Evolutionary conservation across 2,797 vertebrate genomes (phyloP), one percentile per base, ranked within the genome.

Genomic region (Menidia menidia): DNA sequence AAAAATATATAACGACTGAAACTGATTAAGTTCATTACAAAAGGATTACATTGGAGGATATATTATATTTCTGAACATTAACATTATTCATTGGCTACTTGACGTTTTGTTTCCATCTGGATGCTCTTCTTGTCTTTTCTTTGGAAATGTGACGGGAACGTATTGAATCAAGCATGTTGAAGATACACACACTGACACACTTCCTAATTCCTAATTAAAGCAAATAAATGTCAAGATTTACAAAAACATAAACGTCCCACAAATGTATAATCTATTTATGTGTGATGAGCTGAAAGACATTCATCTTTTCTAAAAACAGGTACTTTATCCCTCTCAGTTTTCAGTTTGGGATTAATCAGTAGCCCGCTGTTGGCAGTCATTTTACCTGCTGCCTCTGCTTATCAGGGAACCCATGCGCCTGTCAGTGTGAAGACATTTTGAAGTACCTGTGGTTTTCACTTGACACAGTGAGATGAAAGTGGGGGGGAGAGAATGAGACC

Each of bases 371-470:
- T 32, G 19, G n/a, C 68, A 71, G 71, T 80, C 60, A 61, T 59
- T 72, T 72, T 65, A 19, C 61, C 44, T 11, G 42, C 32, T 43
- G 13, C 50, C 57, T 78, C 19, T 48, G 30, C 59, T 80, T 80
- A 86, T 88, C 78, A 71, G 75, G 0, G 42, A 50, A 87, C 87
- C 77, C 64, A 67, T 31, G 2, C 6, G 25, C 55, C 80, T 83
- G 86, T 87, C 83, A 80, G 67, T 73, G 77, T 4, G n/a, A 71
- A 71, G 76, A 75, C 56, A 8, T 44, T 48, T 50, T 66, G 65
- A 83, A 86, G 77, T 64, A 69, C 64, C 70, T 89, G 77, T 74
- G 80, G 73, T 90, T 77, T 79, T 81, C 66, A 41, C 73, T 77
- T 82, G 76, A 77, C 66, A 75, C 3, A 52, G 72, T 41, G 71